Conservation (phyloP, 2,113 vertebrate species). For the Gila orcuttii region DNA sequence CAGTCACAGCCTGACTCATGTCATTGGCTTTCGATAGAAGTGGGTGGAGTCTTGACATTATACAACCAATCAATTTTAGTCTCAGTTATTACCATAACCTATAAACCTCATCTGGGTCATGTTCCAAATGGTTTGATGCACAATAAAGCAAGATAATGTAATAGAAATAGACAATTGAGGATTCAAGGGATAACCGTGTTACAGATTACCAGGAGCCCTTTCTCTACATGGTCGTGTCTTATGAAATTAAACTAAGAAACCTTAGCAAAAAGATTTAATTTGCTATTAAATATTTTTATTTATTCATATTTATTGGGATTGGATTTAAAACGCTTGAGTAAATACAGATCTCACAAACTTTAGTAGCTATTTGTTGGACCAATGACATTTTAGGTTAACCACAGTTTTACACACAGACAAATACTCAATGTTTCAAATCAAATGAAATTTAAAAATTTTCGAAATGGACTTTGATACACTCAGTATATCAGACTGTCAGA, state of each 20-base stretch:
- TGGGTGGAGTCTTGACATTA: conserved; percentile 21
- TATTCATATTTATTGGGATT: not conserved
- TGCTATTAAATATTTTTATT: not conserved
- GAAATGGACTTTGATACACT: too few species aligned
- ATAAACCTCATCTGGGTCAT: conserved; percentile 4
- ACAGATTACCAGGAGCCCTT: not conserved
- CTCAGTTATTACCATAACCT: not conserved
- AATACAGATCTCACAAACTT: not conserved
- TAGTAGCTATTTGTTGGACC: not conserved
- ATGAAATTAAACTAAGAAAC: not conserved
- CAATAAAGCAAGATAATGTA: not conserved
- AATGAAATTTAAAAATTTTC: not conserved
- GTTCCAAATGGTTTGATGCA: not conserved
- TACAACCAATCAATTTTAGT: not conserved
- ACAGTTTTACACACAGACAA: not conserved
- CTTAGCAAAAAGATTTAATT: not conserved
- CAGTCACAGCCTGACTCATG: not conserved
- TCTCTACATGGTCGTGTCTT: not conserved
- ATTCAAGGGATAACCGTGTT: not conserved
- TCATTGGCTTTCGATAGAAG: not conserved
- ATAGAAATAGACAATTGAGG: not conserved
- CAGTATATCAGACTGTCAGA: too few species aligned
- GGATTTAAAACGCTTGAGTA: not conserved
- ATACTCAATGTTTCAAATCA: not conserved
- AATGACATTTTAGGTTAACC: not conserved